Evolutionary conservation across 1,140 invertebrate species (phyloP).

Genomic region (Atta colombica): DNA sequence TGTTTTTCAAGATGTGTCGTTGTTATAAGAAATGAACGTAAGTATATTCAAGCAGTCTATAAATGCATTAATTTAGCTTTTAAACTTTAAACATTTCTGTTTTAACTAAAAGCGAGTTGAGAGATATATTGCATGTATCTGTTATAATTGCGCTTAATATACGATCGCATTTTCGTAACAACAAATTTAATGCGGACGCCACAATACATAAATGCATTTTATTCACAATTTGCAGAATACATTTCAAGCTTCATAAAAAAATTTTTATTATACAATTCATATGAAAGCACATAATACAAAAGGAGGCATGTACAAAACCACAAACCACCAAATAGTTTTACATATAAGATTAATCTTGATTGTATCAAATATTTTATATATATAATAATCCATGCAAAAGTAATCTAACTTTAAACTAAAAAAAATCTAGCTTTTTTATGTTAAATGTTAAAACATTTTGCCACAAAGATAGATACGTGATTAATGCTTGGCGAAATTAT

Average conservation of each 20-base stretch:
- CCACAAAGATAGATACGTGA: neutral
- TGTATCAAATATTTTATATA: neutral
- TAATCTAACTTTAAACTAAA: neutral
- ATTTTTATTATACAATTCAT: neutral
- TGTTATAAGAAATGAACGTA: no score
- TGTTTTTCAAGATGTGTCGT: no score
- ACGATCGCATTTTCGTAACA: neutral
- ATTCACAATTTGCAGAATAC: neutral
- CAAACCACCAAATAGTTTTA: neutral
- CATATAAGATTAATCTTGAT: slow-evolving; percentile 16
- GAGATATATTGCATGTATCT: neutral
- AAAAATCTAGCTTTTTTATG: neutral
- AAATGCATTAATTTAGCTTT: neutral
- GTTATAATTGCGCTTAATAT: neutral
- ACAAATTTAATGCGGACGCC: neutral
- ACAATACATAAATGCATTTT: neutral
- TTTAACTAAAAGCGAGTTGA: neutral
- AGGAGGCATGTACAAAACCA: neutral
- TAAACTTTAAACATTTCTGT: neutral
- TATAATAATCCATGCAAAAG: neutral
- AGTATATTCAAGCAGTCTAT: neutral
- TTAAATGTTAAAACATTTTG: slow-evolving; percentile 7
- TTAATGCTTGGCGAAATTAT: slow-evolving; percentile 17
- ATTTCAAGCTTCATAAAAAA: neutral
- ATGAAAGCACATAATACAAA: neutral